Evolutionary conservation across 2,113 vertebrate species (phyloP), one percentile per base, ranked within the genome.

Genomic region (Trogon surrucura): DNA sequence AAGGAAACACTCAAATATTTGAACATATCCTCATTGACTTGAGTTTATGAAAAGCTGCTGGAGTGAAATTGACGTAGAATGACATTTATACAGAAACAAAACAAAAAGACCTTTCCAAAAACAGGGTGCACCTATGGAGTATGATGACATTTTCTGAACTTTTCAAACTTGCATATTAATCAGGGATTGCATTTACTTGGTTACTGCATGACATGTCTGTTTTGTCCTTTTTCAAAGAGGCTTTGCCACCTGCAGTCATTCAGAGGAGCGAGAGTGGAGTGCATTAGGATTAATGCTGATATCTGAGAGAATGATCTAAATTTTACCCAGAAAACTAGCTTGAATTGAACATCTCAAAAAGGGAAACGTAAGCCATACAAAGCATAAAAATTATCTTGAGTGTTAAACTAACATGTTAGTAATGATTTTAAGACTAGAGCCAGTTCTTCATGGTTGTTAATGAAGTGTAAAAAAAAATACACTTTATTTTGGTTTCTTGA

Each of bases 1-100:
- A 99, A 98, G 99, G 99, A 75, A 99, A 98, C 96, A 99, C 99
- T 38, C 99, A 99, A 97, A 99, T 99, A 97, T 99, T 98, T 96
- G 99, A 99, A 97, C 99, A 99, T 85, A 97, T 99, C 74, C 96
- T 98, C 88, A 98, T 99, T 51, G 99, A 99, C 97, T 97, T 99
- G 96, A 99, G 99, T 97, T 98, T 99, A 98, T 99, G 98, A 99
- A 84, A 96, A 87, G 65, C 48, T 89, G 60, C 58, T 69, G 54
- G 9, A 80, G 88, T 64, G 88, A 58, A 88, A 82, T 90, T 71
- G 20, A 45, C 54, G 83, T 89, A 74, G 57, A 62, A 36, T 78
- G 96, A 95, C 54, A 44, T 93, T 97, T 95, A 96, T 91, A 84
- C 20, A 65, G 23, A 30, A 88, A 89, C 80, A 85, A 80, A 93